Conservation (phyloP, 2,113 vertebrate genomes). For the Limnothrissa miodon region DNA sequence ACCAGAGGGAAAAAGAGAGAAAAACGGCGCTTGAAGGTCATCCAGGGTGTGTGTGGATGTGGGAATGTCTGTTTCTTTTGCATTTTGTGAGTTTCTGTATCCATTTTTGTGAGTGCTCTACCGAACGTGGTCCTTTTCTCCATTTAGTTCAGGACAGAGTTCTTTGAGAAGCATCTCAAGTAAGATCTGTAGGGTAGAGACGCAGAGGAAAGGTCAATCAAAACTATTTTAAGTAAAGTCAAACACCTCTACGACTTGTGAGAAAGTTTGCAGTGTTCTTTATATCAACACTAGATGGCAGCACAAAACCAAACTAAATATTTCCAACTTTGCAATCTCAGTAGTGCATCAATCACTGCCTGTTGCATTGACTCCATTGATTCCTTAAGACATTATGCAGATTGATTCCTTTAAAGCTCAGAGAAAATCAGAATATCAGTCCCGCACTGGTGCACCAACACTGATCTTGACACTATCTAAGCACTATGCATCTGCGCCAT, state of each 20-base stretch:
- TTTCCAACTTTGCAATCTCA: not conserved
- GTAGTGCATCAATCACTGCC: not conserved
- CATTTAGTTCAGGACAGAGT: constrained; percentile 87
- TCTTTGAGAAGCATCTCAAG: constrained; percentile 94
- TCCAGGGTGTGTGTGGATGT: not conserved
- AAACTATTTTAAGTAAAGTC: no score
- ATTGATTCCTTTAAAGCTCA: not conserved
- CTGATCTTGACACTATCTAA: not conserved
- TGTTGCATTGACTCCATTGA: not conserved
- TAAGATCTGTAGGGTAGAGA: constrained; percentile 74
- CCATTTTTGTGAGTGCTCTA: not conserved
- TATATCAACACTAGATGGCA: constrained; percentile 37
- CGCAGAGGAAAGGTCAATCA: not conserved
- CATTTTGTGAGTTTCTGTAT: not conserved
- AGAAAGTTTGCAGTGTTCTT: not conserved
- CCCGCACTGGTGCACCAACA: not conserved
- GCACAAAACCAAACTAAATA: not conserved
- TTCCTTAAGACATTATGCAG: not conserved
- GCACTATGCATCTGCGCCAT: not conserved
- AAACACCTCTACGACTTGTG: no score
- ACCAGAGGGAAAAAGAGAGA: constrained; percentile 62
- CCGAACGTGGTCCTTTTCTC: constrained; percentile 80
- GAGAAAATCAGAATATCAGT: no score
- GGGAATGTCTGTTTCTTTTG: constrained; percentile 19
- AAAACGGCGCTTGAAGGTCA: constrained; percentile 38